Evolutionary conservation across 2,113 vertebrate genomes (phyloP), one percentile per base, ranked within the genome.

Genomic region (Lagopus leucura): DNA sequence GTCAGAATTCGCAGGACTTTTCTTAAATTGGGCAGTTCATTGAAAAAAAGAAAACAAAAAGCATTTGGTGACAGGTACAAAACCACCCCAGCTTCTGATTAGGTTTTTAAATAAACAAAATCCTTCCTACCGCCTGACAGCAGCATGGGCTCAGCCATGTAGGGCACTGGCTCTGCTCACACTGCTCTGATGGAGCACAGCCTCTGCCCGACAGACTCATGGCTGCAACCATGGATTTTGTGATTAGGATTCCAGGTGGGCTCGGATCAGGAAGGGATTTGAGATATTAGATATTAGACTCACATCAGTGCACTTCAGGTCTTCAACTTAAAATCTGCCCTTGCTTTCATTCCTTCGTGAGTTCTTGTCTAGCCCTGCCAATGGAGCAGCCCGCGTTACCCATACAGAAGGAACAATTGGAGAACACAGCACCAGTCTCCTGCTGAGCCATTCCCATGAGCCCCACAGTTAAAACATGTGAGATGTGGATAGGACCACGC

Each of bases 1-100:
- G 47, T 71, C 86, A 74, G 82, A 92, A 67, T 72, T 96, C 88
- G 38, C 20, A 50, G 80, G 73, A 34, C 69, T 95, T 95, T 93
- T 93, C 82, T 48, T 79, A 94, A 82, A 90, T 66, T 65, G 42
- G 36, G 72, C 19, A 4, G 40, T 86, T 90, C 79, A 58, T 76
- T 89, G 15, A 20, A n/a, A 58, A 66, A 5, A 21, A 50, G 38
- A 36, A 63, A 64, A 32, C 52, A 75, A 91, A 28, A 61, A 66
- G 67, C 19, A 30, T 84, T 88, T 58, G 32, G 78, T 2, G 38
- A 70, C 54, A 76, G 71, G 81, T 71, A 92, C 74, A 74, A 89
- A 87, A 54, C 9, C 28, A 71, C 21, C 18, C 11, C 43, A 30
- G 36, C 8, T 22, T 92, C 74, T 48, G 19, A 72, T 66, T 42